phyloP scores from a whole-genome alignment of 2,797 vertebrate species.

The Coregonus ussuriensis region DNA sequence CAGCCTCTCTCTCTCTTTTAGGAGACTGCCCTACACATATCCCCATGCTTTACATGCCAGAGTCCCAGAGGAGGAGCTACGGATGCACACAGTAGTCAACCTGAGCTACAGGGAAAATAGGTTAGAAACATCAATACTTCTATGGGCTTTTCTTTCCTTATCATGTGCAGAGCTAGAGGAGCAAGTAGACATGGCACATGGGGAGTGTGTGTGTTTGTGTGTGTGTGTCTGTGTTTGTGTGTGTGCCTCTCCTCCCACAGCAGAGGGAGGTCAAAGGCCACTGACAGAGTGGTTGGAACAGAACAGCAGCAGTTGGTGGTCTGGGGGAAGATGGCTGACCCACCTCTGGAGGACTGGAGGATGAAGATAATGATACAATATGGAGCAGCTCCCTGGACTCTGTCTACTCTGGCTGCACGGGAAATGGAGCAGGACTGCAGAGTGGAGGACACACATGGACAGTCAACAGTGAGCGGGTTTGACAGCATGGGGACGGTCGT shows the following conservation, averaged over 20 bases:
- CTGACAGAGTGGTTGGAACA: not conserved
- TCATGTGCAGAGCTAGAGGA: no score
- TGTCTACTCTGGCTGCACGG: not conserved
- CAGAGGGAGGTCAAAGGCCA: not conserved
- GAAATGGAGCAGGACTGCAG: slow-evolving; percentile 1
- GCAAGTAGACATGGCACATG: no score
- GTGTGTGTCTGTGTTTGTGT: slow-evolving; percentile 7
- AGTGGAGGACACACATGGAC: not conserved
- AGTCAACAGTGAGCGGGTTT: not conserved
- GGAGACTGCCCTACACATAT: not conserved
- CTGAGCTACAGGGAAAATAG: not conserved
- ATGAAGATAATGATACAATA: slow-evolving; percentile 7
- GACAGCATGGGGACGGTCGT: not conserved
- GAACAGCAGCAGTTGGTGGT: not conserved
- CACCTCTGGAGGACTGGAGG: not conserved
- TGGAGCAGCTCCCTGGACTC: slow-evolving; percentile 15
- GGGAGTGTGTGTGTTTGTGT: no score
- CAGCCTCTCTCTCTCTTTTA: not conserved
- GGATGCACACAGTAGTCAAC: not conserved
- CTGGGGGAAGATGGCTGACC: not conserved
- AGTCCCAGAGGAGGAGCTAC: no score
- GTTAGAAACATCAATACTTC: not conserved
- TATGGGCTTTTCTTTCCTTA: slow-evolving; percentile 1
- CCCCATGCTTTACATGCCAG: no score
- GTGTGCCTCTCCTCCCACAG: not conserved